Conservation (phyloP, 2,888 invertebrate genomes). For the Galeopsomyia nigrocyanea region DNA sequence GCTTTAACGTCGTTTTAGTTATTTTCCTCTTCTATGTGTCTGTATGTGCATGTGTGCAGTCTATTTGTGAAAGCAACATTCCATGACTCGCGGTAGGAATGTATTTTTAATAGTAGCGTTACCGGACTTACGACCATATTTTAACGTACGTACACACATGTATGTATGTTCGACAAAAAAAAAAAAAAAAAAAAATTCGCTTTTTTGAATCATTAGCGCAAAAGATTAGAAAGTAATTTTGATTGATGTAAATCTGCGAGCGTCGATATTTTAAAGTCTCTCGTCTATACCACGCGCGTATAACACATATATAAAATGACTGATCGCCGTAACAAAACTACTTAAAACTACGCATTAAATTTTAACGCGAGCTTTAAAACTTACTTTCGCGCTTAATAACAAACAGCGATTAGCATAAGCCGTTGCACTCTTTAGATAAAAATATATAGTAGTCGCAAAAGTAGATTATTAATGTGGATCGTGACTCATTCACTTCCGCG, state of each 20-base stretch:
- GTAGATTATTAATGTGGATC: slow-evolving; percentile 37
- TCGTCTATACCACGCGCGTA: too few relatives aligned
- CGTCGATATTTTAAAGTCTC: background rate
- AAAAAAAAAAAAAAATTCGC: too few relatives aligned
- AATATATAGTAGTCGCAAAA: background rate
- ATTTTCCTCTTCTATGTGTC: slow-evolving; percentile 14
- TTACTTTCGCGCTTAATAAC: slow-evolving; percentile 5
- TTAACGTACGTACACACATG: too few relatives aligned
- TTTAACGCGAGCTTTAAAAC: background rate
- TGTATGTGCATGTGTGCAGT: background rate
- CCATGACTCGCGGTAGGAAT: slow-evolving; percentile 7
- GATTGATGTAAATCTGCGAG: slow-evolving; percentile 28
- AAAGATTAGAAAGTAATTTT: too few relatives aligned
- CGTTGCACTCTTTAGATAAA: background rate
- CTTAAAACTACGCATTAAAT: slow-evolving; percentile 6
- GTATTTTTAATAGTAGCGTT: slow-evolving; percentile 26
- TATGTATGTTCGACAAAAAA: too few relatives aligned
- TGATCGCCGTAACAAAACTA: too few relatives aligned
- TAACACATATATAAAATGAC: too few relatives aligned
- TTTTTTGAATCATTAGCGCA: too few relatives aligned
- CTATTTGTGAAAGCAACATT: slow-evolving; percentile 24
- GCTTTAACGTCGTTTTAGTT: slow-evolving; percentile 5
- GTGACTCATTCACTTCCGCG: slow-evolving; percentile 37
- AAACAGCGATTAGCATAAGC: slow-evolving; percentile 8
- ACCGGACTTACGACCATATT: background rate